Evolutionary conservation across 2,888 invertebrate species (phyloP).

Genomic region (Eledona agricola): DNA sequence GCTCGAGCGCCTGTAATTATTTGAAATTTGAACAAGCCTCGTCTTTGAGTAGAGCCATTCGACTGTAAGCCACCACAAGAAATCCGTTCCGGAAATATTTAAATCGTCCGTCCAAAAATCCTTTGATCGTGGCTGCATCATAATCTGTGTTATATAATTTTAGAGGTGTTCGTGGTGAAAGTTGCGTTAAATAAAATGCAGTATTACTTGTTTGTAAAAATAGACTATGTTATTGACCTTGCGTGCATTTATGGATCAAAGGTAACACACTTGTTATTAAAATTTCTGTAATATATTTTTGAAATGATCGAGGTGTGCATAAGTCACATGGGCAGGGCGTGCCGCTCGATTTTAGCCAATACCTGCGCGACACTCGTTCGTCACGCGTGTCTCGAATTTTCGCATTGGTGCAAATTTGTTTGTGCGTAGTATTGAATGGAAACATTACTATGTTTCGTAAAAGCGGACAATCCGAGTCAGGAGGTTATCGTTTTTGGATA

Average conservation of each 20-base stretch:
- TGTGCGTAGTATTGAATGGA: too few relatives aligned
- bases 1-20: too few relatives aligned
- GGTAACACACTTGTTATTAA: constrained; percentile 23
- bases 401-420: too few relatives aligned
- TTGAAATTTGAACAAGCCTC: not conserved
- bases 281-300: constrained; percentile 20
- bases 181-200: constrained; percentile 32
- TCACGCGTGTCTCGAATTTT: too few relatives aligned
- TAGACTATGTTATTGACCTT: constrained; percentile 33
- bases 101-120: too few relatives aligned
- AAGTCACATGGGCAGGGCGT: too few relatives aligned
- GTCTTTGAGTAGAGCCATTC: not conserved
- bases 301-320: constrained; percentile 16
- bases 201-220: constrained; percentile 23
- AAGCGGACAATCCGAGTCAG: constrained; percentile 3
- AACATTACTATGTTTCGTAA: too few relatives aligned
- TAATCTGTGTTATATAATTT: constrained; percentile 31
- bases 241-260: constrained; percentile 27
- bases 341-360: too few relatives aligned
- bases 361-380: too few relatives aligned
- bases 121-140: too few relatives aligned
- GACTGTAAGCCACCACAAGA: constrained; percentile 6
- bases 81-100: constrained; percentile 7
- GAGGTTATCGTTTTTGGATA: constrained; percentile 20
- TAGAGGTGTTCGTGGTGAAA: constrained; percentile 25